These are phyloP conservation scores for Platyrinchus mystaceus DNA, from an alignment of 2,797 vertebrate species.

Conservation along the genomic window DNA sequence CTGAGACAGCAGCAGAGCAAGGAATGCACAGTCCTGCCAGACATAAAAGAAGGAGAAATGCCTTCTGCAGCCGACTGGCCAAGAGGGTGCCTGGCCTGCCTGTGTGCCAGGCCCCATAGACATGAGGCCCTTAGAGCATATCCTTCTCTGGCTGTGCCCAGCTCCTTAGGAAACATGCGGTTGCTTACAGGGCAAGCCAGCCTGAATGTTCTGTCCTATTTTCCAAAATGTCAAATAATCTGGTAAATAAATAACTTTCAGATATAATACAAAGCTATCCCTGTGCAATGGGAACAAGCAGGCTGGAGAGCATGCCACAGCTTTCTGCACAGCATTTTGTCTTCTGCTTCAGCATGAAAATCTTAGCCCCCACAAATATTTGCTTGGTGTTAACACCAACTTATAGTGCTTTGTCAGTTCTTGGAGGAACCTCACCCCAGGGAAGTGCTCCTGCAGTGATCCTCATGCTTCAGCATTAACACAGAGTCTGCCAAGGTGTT, in stretches of 20 bases:
- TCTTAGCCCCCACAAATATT: slow-evolving; percentile 35
- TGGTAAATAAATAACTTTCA: slow-evolving; percentile 34
- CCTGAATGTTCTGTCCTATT: background rate
- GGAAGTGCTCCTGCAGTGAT: background rate
- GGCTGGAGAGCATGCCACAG: background rate
- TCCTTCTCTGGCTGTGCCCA: background rate
- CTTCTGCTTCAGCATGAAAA: background rate
- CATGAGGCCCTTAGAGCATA: background rate
- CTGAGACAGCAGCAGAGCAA: background rate
- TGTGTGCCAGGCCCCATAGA: rapidly evolving
- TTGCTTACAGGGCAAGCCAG: background rate
- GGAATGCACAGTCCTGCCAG: background rate
- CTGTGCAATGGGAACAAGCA: background rate
- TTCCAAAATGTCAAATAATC: slow-evolving; percentile 18
- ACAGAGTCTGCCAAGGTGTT: background rate
- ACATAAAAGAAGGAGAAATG: background rate
- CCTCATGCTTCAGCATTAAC: background rate
- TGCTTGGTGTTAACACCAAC: background rate
- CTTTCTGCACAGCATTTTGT: background rate
- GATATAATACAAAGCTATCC: background rate
- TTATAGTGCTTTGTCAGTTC: background rate
- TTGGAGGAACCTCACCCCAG: background rate
- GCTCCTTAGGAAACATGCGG: background rate
- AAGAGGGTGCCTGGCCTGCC: background rate
- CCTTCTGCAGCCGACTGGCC: background rate